Conservation (phyloP, 1,140 invertebrate species). For the Drosophila ananassae region DNA sequence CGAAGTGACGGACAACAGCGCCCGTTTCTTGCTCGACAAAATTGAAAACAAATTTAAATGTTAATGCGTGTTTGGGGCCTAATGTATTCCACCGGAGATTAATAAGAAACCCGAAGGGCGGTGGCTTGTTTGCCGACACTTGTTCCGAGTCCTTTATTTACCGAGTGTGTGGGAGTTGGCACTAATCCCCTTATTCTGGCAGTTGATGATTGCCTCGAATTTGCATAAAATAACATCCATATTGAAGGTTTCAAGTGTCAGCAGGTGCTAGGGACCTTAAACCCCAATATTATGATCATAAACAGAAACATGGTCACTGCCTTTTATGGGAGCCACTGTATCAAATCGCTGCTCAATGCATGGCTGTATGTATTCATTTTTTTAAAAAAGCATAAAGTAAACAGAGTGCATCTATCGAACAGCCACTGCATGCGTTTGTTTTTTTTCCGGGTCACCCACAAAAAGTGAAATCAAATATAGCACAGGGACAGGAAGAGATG, state of each 20-base stretch:
- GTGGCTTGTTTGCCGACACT: slow-evolving; percentile 2
- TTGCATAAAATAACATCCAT: slow-evolving; percentile 59
- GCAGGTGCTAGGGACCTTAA: not conserved
- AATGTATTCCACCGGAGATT: slow-evolving; percentile 72
- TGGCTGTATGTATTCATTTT: slow-evolving; percentile 7
- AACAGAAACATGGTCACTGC: no score
- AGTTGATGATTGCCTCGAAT: slow-evolving; percentile 51
- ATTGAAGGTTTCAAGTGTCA: slow-evolving; percentile 50
- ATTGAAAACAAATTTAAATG: slow-evolving; percentile 82
- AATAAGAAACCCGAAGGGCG: slow-evolving; percentile 54
- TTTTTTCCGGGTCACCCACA: slow-evolving; percentile 45
- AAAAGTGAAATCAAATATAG: slow-evolving; percentile 32
- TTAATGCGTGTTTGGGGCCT: slow-evolving; percentile 65
- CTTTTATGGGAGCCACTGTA: slow-evolving; percentile 47
- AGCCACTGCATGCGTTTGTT: slow-evolving; percentile 8
- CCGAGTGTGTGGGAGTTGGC: slow-evolving; percentile 19
- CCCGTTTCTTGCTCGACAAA: slow-evolving; percentile 52
- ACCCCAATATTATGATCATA: no score
- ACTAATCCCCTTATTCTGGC: slow-evolving; percentile 23
- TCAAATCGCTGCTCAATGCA: slow-evolving; percentile 43
- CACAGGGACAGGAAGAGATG: slow-evolving; percentile 2
- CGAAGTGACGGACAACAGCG: slow-evolving; percentile 16
- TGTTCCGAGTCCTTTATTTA: slow-evolving; percentile 6
- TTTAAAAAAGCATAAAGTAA: slow-evolving; percentile 40
- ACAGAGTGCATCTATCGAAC: slow-evolving; percentile 45